Evolutionary conservation across 2,888 invertebrate species (phyloP).

Genomic region (Neria commutata): DNA sequence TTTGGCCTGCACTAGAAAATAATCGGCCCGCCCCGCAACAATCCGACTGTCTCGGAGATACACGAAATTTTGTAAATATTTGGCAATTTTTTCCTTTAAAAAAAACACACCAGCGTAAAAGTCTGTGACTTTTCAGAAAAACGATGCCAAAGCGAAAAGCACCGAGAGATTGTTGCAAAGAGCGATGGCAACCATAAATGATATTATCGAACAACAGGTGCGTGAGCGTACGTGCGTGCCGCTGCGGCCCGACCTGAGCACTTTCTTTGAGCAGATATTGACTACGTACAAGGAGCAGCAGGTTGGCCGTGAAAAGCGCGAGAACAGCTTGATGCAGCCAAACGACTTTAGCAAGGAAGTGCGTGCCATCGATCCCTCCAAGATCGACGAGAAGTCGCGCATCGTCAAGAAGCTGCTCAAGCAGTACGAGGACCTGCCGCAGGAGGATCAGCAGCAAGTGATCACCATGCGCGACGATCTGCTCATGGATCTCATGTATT

Average conservation of each 20-base stretch:
- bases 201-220: conserved; percentile 55
- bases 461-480: conserved; percentile 43
- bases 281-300: conserved; percentile 40
- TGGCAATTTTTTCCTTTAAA: conserved; percentile 39
- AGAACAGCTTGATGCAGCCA: conserved; percentile 22
- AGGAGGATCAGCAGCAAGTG: conserved; percentile 45
- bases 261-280: conserved; percentile 53
- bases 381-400: conserved; percentile 46
- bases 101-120: neutral
- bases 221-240: conserved; percentile 49
- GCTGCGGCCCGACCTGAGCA: conserved; percentile 46
- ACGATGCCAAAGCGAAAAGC: conserved; percentile 35
- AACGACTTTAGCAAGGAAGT: conserved; percentile 34
- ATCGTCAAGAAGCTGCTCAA: conserved; percentile 54
- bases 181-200: conserved; percentile 50
- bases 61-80: conserved; percentile 35
- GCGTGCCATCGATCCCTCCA: conserved; percentile 34
- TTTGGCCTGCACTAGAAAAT: conserved; percentile 44
- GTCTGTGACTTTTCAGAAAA: conserved; percentile 23
- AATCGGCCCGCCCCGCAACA: conserved; percentile 38
- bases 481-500: conserved; percentile 43
- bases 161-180: conserved; percentile 49
- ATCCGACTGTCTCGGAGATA: conserved; percentile 32
- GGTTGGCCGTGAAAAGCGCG: conserved; percentile 44
- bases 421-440: conserved; percentile 50